Conservation (phyloP, 2,113 vertebrate genomes). For the Poicephalus meyeri region DNA sequence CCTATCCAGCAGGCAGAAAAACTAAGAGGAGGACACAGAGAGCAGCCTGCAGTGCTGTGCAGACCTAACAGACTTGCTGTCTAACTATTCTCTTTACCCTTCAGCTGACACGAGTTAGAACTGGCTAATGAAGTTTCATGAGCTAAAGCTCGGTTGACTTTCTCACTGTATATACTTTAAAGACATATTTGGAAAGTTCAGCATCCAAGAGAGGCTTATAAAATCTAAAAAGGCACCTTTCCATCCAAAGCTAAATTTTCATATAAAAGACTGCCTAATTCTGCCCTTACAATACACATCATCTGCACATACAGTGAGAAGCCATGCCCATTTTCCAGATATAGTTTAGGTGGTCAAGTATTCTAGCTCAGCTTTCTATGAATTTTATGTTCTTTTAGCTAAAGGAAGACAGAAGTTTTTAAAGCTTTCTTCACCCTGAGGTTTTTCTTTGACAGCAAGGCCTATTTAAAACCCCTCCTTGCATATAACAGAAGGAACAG, state of each 20-base stretch:
- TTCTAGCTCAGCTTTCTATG: background rate
- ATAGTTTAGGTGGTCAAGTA: background rate
- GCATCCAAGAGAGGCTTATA: background rate
- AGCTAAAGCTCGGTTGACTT: background rate
- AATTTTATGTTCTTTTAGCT: background rate
- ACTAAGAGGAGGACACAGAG: background rate
- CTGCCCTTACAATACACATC: background rate
- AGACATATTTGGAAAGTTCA: background rate
- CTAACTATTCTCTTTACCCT: background rate
- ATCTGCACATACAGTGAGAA: background rate
- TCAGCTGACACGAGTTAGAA: background rate
- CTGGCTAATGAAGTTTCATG: background rate
- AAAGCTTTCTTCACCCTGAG: background rate
- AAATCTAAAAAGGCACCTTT: background rate
- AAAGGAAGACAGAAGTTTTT: background rate
- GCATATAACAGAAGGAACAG: background rate
- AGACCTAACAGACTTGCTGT: background rate
- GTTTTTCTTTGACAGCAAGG: background rate
- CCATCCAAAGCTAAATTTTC: background rate
- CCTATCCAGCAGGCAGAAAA: background rate
- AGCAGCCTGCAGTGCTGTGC: background rate
- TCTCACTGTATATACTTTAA: background rate
- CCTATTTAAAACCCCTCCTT: background rate
- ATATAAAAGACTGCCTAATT: background rate
- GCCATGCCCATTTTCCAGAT: background rate